Conservation (phyloP, 2,797 vertebrate species). For the Amblyopsis hoosieri region DNA sequence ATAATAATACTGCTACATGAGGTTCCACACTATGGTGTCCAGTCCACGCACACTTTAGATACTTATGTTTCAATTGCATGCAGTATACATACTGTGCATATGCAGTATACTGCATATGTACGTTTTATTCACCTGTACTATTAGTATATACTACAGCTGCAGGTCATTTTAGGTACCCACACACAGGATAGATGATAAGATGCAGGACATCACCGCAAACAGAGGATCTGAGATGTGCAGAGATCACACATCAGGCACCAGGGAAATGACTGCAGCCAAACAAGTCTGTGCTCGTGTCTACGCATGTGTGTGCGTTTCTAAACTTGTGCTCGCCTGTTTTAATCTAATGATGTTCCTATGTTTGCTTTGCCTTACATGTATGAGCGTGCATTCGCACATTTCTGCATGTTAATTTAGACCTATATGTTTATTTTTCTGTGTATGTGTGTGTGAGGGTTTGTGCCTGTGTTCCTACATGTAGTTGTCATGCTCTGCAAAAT, state of each 20-base stretch:
- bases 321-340: conserved; percentile 12
- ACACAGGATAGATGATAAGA: too few species aligned
- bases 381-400: not conserved
- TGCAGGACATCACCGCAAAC: not conserved
- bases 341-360: conserved; percentile 8
- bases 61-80: too few species aligned
- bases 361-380: conserved; percentile 17
- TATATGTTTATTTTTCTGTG: conserved; percentile 34
- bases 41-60: too few species aligned
- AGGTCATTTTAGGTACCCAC: too few species aligned
- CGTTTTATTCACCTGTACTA: too few species aligned
- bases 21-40: too few species aligned
- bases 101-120: too few species aligned
- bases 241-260: conserved; percentile 57
- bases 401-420: not conserved
- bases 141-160: too few species aligned
- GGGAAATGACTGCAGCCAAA: conserved; percentile 52
- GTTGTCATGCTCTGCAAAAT: conserved; percentile 16
- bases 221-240: conserved; percentile 54
- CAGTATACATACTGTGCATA: too few species aligned
- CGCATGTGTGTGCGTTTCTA: conserved; percentile 5
- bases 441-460: conserved; percentile 12
- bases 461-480: conserved; percentile 16
- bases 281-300: conserved; percentile 13
- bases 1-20: too few species aligned